Evolutionary conservation across 2,888 invertebrate species (phyloP).

Genomic region (Torymus aiolomorphi): DNA sequence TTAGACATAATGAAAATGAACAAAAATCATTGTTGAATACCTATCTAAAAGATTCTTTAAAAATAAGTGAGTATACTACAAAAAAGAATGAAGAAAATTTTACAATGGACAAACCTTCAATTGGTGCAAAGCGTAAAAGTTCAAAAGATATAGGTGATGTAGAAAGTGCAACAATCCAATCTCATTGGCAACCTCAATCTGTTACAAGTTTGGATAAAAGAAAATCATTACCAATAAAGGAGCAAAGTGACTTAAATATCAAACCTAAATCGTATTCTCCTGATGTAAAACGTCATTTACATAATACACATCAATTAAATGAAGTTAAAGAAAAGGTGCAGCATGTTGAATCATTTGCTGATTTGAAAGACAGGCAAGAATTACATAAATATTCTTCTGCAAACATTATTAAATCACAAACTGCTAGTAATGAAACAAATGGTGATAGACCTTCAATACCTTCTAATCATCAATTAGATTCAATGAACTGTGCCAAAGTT

Average conservation of each 20-base stretch:
- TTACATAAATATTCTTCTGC: slow-evolving; percentile 15
- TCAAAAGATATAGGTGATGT: slow-evolving; percentile 2
- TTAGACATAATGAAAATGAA: slow-evolving; percentile 10
- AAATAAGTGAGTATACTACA: slow-evolving; percentile 18
- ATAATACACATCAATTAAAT: slow-evolving; percentile 19
- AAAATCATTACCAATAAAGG: slow-evolving; percentile 35
- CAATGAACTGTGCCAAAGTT: slow-evolving; percentile 4
- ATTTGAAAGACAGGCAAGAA: slow-evolving; percentile 12
- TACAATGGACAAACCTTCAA: slow-evolving; percentile 19
- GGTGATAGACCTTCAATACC: slow-evolving; percentile 33
- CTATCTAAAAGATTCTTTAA: slow-evolving; percentile 45
- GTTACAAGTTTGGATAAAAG: slow-evolving; percentile 33
- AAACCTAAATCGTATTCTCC: slow-evolving; percentile 43
- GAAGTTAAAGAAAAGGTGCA: slow-evolving; percentile 24
- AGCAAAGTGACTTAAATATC: slow-evolving; percentile 24
- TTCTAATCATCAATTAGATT: slow-evolving; percentile 29
- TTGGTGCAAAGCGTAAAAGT: slow-evolving; percentile 37
- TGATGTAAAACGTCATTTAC: slow-evolving; percentile 34
- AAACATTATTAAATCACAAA: slow-evolving; percentile 18
- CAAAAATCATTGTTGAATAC: slow-evolving; percentile 34
- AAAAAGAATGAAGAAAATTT: slow-evolving; percentile 29
- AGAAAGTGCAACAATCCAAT: slow-evolving; percentile 11
- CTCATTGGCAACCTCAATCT: slow-evolving; percentile 40
- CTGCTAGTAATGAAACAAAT: slow-evolving; percentile 24
- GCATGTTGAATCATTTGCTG: slow-evolving; percentile 19